Evolutionary conservation across 2,113 vertebrate genomes (phyloP).

Genomic region (Marmota flaviventris): DNA sequence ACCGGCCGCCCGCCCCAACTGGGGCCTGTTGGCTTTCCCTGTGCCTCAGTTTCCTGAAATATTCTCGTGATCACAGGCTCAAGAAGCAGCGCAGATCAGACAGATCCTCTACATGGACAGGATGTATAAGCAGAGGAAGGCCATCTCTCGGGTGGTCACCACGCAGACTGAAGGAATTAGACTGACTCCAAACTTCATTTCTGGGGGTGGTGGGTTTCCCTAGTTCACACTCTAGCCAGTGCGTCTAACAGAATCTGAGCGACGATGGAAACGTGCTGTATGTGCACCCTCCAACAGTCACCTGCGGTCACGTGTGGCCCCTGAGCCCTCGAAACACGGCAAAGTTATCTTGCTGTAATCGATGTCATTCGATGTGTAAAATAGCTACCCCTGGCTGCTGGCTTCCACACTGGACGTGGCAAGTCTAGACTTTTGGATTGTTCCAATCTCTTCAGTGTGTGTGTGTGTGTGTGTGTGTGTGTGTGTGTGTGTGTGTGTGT

Average conservation of each 20-base stretch:
- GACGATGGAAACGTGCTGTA: accelerated
- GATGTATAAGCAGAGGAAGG: background rate
- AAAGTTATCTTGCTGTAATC: background rate
- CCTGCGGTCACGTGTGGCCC: accelerated
- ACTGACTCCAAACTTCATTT: background rate
- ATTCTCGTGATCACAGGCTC: background rate
- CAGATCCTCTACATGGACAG: accelerated
- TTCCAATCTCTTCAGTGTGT: background rate
- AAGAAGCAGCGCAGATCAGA: background rate
- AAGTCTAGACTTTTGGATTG: background rate
- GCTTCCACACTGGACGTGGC: background rate
- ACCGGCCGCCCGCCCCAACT: no score
- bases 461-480: background rate
- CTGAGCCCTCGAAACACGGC: accelerated
- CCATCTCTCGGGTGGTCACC: background rate
- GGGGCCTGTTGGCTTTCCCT: background rate
- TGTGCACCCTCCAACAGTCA: accelerated
- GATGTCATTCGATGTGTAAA: background rate
- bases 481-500: background rate
- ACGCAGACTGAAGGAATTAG: background rate
- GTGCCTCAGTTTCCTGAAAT: background rate
- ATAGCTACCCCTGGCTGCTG: accelerated
- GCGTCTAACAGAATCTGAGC: background rate
- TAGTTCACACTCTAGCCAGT: background rate
- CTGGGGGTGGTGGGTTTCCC: background rate